Evolutionary conservation across 2,113 vertebrate species (phyloP).

Genomic region (Daubentonia madagascariensis): DNA sequence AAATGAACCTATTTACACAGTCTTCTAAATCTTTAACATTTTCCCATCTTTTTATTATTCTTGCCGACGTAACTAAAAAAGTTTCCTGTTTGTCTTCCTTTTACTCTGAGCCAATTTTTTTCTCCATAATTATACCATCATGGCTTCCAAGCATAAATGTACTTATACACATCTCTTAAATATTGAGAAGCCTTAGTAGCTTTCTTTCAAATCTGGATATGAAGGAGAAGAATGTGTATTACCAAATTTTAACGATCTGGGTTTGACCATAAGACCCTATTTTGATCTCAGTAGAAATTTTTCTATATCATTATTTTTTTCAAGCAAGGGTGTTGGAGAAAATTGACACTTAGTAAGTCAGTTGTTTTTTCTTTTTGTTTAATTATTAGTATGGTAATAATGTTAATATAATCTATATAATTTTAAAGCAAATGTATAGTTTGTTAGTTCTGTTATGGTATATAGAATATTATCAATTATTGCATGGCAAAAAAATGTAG

Average conservation of each 20-base stretch:
- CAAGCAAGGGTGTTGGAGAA: not conserved
- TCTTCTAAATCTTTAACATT: not conserved
- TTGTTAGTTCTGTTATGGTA: not conserved
- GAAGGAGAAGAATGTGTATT: not conserved
- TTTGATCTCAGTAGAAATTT: not conserved
- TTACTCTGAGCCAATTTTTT: not conserved
- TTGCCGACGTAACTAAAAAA: not conserved
- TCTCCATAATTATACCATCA: not conserved
- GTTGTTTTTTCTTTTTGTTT: not conserved
- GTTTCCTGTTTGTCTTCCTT: not conserved
- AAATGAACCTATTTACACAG: not conserved
- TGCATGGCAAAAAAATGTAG: not conserved
- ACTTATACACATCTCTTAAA: not conserved
- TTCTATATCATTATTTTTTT: not conserved
- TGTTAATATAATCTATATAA: not conserved
- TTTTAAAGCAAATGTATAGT: not conserved
- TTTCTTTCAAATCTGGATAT: not conserved
- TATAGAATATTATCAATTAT: not conserved
- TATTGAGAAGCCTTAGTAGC: not conserved
- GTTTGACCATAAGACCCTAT: not conserved
- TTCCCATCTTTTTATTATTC: not conserved
- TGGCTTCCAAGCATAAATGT: not conserved
- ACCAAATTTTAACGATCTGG: not conserved
- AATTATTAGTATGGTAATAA: not conserved
- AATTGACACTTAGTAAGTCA: not conserved